Percentiles rank a stretch among this genome's conserved stretches.
Evolutionary conservation across 1,140 invertebrate species (phyloP).

Genomic region (Drosophila sp.): DNA sequence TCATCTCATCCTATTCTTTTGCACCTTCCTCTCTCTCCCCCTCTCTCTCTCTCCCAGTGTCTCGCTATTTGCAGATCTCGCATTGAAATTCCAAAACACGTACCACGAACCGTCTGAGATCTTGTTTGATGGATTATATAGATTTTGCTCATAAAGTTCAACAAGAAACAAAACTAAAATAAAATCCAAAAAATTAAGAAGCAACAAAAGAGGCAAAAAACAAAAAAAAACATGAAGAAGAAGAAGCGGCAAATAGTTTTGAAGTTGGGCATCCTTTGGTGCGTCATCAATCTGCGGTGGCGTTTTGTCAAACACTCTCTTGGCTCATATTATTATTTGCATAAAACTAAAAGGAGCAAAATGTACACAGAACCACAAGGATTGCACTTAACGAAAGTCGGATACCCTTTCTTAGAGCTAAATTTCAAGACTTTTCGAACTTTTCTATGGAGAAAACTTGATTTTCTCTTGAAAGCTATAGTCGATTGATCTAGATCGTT

Average conservation of each 20-base stretch:
- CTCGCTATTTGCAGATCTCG: conserved; percentile 47
- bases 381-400: background rate
- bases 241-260: conserved; percentile 70
- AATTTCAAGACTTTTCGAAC: no score
- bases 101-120: conserved; percentile 70
- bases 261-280: conserved; percentile 42
- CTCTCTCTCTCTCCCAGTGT: conserved; percentile 5
- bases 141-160: conserved; percentile 76
- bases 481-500: no score
- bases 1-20: background rate
- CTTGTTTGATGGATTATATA: conserved; percentile 81
- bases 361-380: background rate
- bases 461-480: no score
- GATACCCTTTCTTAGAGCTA: no score
- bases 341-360: conserved; percentile 47
- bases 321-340: conserved; percentile 65
- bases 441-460: no score
- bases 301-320: conserved; percentile 69
- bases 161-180: conserved; percentile 25
- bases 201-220: conserved; percentile 12
- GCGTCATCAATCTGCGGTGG: conserved; percentile 73
- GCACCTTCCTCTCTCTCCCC: background rate
- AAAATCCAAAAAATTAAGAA: conserved; percentile 36
- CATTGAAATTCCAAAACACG: conserved; percentile 77
- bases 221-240: background rate